phyloP scores from a whole-genome alignment of 1,140 invertebrate species.

The Homarus americanus region DNA sequence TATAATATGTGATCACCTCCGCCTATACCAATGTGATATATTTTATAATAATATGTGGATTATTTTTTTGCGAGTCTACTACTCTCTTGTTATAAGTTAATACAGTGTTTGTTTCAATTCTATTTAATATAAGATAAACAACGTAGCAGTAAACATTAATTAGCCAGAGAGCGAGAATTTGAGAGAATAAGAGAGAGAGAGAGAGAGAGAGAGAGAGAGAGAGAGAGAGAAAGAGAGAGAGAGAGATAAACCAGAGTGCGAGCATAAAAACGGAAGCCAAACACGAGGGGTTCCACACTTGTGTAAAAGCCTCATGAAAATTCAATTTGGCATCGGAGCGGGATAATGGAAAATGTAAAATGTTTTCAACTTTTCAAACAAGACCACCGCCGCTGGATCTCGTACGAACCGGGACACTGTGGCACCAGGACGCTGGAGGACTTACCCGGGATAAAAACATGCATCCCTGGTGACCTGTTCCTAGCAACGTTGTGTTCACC shows the following conservation, averaged over 20 bases:
- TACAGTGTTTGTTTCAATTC: no score
- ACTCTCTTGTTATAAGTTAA: no score
- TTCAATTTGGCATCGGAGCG: constrained; percentile 70
- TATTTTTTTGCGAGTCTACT: no score
- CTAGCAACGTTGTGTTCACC: no score
- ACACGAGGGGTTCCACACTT: constrained; percentile 54
- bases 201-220: constrained; percentile 59
- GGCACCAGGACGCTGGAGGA: no score
- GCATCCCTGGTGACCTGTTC: no score
- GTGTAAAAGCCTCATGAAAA: constrained; percentile 72
- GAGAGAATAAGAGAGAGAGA: constrained; percentile 58
- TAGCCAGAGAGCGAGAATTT: constrained; percentile 56
- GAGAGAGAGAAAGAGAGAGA: constrained; percentile 35
- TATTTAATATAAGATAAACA: no score
- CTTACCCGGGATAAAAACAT: no score
- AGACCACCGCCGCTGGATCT: constrained; percentile 60
- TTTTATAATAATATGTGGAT: no score
- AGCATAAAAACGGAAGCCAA: background rate
- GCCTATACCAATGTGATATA: no score
- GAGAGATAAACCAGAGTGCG: background rate
- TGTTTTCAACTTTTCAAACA: constrained; percentile 73
- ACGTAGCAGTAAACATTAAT: no score
- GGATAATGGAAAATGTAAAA: constrained; percentile 72
- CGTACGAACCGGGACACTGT: constrained; percentile 29
- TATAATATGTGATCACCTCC: no score